phyloP scores from a whole-genome alignment of 2,888 invertebrate genomes.

The Pteria penguin region DNA sequence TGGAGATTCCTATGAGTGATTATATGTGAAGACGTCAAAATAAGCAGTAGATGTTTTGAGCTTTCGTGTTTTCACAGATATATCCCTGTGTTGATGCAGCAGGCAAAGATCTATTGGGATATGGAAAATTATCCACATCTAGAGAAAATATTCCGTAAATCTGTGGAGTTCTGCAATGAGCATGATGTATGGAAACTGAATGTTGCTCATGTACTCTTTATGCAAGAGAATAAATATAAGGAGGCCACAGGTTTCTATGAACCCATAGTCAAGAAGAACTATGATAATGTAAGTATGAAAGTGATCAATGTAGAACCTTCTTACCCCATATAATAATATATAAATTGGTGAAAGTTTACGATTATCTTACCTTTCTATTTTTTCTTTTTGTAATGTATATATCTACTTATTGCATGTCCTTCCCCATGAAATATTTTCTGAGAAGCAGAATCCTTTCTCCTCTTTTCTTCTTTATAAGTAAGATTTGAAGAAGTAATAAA shows the following conservation, averaged over 20 bases:
- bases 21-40: too few species aligned
- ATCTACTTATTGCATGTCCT: too few species aligned
- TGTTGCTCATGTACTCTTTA: slow-evolving; percentile 98
- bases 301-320: too few species aligned
- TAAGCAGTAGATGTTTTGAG: too few species aligned
- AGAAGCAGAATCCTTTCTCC: not conserved
- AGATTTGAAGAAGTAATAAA: not conserved
- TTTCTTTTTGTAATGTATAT: too few species aligned
- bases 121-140: slow-evolving; percentile 96
- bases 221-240: slow-evolving; percentile 99
- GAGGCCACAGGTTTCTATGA: slow-evolving; percentile 99
- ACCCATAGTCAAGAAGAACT: slow-evolving; percentile 96
- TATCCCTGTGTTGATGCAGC: slow-evolving; percentile 99
- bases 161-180: slow-evolving; percentile 98
- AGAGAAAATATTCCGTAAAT: slow-evolving; percentile 97
- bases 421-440: too few species aligned
- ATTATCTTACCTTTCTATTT: too few species aligned
- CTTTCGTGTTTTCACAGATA: slow-evolving; percentile 83
- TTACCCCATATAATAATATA: too few species aligned
- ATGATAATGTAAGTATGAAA: slow-evolving; percentile 86
- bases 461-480: not conserved
- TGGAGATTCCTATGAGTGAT: too few species aligned
- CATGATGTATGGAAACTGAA: slow-evolving; percentile 98
- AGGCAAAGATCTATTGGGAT: slow-evolving; percentile 99
- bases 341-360: too few species aligned